Percentiles rank a stretch among this genome's conserved stretches.
These are phyloP conservation scores for Euplagia quadripunctaria DNA, from an alignment of 2,888 invertebrate genomes.

Conservation along the genomic window DNA sequence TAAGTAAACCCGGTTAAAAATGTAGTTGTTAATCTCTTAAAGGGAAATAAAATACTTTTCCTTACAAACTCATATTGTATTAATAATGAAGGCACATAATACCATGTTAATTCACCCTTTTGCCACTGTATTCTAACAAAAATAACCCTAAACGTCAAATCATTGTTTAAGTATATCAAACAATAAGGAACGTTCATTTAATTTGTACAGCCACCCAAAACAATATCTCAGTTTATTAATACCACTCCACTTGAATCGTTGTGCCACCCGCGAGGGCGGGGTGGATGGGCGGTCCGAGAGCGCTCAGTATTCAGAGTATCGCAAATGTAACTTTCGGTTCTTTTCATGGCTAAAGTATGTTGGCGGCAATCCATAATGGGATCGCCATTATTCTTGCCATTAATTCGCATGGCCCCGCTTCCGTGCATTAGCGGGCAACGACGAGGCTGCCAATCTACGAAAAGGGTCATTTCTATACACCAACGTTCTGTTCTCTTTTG, in stretches of 20 bases:
- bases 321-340: slow-evolving; percentile 88
- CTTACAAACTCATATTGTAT: background rate
- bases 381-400: slow-evolving; percentile 88
- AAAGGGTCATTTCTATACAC: slow-evolving; percentile 71
- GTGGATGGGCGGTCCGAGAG: slow-evolving; percentile 70
- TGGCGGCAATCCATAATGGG: slow-evolving; percentile 88
- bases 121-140: slow-evolving; percentile 23
- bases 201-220: slow-evolving; percentile 59
- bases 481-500: slow-evolving; percentile 43
- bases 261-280: slow-evolving; percentile 63
- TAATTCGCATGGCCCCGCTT: slow-evolving; percentile 86
- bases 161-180: slow-evolving; percentile 35
- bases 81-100: background rate
- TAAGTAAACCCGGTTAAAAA: background rate
- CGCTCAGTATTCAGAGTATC: slow-evolving; percentile 87
- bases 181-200: slow-evolving; percentile 54
- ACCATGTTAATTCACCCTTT: slow-evolving; percentile 2
- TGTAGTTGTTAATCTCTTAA: too few species aligned
- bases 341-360: slow-evolving; percentile 88
- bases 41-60: background rate
- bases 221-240: slow-evolving; percentile 62
- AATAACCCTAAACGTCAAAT: slow-evolving; percentile 26
- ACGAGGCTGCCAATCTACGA: slow-evolving; percentile 80
- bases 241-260: slow-evolving; percentile 65
- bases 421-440: slow-evolving; percentile 86